These are phyloP conservation scores for Sarcophaga rosellei DNA, from an alignment of 2,888 invertebrate species.

Conservation along the genomic window DNA sequence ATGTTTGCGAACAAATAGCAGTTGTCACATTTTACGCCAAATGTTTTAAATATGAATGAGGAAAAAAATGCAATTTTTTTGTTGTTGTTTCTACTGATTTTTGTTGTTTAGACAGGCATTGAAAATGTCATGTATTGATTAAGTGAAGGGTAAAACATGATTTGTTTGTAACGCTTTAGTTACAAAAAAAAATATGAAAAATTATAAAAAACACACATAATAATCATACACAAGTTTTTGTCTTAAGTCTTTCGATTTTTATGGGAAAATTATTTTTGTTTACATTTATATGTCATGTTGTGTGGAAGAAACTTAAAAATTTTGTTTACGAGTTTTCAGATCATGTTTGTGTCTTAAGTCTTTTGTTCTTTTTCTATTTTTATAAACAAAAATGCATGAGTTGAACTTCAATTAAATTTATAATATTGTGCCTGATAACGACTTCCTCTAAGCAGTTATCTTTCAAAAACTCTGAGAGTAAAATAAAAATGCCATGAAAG, in stretches of 20 bases:
- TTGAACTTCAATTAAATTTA: too few relatives aligned
- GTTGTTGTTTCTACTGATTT: neutral
- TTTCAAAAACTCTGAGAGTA: too few relatives aligned
- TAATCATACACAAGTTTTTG: neutral
- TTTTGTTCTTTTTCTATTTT: too few relatives aligned
- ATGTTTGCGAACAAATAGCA: slow-evolving; percentile 51
- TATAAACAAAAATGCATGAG: too few relatives aligned
- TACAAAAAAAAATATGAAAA: neutral
- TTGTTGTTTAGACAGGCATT: slow-evolving; percentile 41
- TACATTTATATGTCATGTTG: neutral
- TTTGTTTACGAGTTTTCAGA: too few relatives aligned
- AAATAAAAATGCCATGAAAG: too few relatives aligned
- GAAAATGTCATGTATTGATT: slow-evolving; percentile 60
- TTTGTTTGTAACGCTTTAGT: slow-evolving; percentile 39
- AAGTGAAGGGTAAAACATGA: slow-evolving; percentile 67
- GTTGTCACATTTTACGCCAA: slow-evolving; percentile 65
- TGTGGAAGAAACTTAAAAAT: too few relatives aligned
- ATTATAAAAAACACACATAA: neutral
- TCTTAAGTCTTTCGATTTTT: slow-evolving; percentile 9
- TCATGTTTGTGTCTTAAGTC: too few relatives aligned
- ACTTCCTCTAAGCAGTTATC: too few relatives aligned
- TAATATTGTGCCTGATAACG: too few relatives aligned
- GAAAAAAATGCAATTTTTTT: neutral
- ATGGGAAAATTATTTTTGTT: neutral
- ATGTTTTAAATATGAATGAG: slow-evolving; percentile 27